Conservation (phyloP, 2,113 vertebrate species). For the Peromyscus polionotus region DNA sequence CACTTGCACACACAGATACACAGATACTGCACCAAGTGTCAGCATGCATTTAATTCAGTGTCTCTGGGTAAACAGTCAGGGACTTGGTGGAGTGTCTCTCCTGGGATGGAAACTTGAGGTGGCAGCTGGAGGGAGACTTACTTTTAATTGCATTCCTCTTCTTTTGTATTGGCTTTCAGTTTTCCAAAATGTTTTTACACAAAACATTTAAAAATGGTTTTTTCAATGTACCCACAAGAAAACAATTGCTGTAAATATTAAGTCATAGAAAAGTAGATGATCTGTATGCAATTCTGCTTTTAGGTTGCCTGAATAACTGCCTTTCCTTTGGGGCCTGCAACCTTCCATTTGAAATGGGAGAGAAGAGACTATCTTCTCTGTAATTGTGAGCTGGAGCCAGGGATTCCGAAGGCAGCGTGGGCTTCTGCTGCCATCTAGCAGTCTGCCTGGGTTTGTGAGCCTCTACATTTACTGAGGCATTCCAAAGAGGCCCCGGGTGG, state of each 20-base stretch:
- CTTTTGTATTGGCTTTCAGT: background rate
- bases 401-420: background rate
- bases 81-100: background rate
- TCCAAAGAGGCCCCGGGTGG: background rate
- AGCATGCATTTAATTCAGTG: background rate
- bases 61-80: background rate
- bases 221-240: background rate
- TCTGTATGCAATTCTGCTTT: background rate
- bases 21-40: background rate
- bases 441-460: accelerated
- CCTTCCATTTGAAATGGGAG: background rate
- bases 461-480: background rate
- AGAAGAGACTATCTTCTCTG: background rate
- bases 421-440: conserved; percentile 75
- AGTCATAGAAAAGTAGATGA: background rate
- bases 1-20: background rate
- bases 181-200: background rate
- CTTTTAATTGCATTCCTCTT: background rate
- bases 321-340: background rate
- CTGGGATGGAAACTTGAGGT: background rate
- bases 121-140: background rate
- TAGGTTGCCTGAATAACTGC: background rate
- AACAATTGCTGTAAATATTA: conserved; percentile 13
- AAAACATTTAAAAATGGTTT: conserved; percentile 29
- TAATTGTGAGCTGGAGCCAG: background rate